These are phyloP conservation scores for Patella caerulea DNA, from an alignment of 2,888 invertebrate species.

Conservation along the genomic window DNA sequence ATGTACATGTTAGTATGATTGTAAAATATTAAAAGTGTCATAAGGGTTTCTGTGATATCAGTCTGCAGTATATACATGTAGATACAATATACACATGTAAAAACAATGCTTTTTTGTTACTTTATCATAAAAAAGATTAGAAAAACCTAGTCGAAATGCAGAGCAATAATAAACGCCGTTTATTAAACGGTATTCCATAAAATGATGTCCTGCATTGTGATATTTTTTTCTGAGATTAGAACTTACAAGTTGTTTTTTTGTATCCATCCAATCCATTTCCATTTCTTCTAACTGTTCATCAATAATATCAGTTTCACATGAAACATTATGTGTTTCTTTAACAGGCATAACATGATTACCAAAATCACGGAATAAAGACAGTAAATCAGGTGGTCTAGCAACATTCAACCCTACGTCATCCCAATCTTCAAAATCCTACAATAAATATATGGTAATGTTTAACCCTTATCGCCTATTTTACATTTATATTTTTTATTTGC, in stretches of 20 bases:
- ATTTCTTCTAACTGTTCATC: slow-evolving; percentile 38
- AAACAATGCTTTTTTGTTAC: no score
- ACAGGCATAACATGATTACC: slow-evolving; percentile 61
- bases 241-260: slow-evolving; percentile 53
- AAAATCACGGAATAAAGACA: slow-evolving; percentile 73
- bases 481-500: no score
- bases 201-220: not conserved
- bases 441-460: not conserved
- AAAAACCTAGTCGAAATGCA: not conserved
- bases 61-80: no score
- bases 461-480: no score
- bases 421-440: slow-evolving; percentile 90
- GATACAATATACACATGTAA: no score
- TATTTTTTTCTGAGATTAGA: not conserved
- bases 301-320: slow-evolving; percentile 54
- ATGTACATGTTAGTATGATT: no score
- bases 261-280: slow-evolving; percentile 44
- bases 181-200: not conserved
- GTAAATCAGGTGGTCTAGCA: slow-evolving; percentile 83
- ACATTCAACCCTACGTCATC: slow-evolving; percentile 91
- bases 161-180: not conserved
- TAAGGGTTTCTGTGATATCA: no score
- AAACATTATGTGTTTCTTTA: slow-evolving; percentile 49
- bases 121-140: not conserved
- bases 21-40: no score